Percentiles rank a stretch among this genome's conserved stretches.
Evolutionary conservation across 2,888 invertebrate species (phyloP).

Genomic region (Folsomia candida): DNA sequence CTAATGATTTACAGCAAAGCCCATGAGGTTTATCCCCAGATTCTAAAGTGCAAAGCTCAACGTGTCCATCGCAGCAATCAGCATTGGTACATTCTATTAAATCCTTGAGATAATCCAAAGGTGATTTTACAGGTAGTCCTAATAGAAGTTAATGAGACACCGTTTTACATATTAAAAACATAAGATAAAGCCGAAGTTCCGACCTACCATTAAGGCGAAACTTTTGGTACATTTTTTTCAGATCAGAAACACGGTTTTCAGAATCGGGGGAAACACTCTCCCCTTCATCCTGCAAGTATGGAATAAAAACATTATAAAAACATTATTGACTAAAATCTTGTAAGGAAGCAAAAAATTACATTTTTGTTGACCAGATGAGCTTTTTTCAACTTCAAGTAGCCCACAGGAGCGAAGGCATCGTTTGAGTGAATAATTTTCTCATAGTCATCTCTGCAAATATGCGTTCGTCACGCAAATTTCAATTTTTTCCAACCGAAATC

Average conservation of each 20-base stretch:
- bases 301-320: not conserved
- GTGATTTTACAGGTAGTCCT: constrained; percentile 44
- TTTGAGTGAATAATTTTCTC: constrained; percentile 85
- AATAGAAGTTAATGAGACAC: too few species aligned
- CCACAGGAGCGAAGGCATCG: constrained; percentile 91
- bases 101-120: constrained; percentile 48
- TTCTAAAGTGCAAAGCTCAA: constrained; percentile 36
- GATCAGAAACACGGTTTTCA: not conserved
- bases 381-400: constrained; percentile 83
- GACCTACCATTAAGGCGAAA: constrained; percentile 24
- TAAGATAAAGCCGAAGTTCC: too few species aligned
- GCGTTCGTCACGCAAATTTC: too few species aligned
- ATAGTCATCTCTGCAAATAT: constrained; percentile 69
- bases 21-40: not conserved
- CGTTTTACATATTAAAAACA: too few species aligned
- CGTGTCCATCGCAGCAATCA: constrained; percentile 50
- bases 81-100: constrained; percentile 49
- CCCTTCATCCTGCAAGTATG: not conserved
- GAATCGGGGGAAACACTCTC: not conserved
- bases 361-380: constrained; percentile 71
- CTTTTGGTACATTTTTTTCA: constrained; percentile 7
- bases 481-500: too few species aligned
- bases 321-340: not conserved
- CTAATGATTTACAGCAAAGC: constrained; percentile 7
- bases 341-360: constrained; percentile 52